Conservation (phyloP, 2,797 vertebrate genomes). For the Tragelaphus oryx region DNA sequence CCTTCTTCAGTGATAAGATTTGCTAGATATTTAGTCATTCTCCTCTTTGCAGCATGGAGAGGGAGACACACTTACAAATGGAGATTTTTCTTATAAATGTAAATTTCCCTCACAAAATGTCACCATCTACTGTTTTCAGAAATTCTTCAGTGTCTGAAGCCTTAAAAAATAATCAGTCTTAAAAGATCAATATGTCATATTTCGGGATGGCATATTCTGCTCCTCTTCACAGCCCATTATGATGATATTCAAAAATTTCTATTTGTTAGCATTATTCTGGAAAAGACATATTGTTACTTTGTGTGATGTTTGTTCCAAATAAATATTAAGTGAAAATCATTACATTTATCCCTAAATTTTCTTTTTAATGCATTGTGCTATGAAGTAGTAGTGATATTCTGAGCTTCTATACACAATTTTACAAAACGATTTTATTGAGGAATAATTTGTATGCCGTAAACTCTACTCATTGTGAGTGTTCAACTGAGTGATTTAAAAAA, state of each 20-base stretch:
- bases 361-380: not conserved
- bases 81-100: not conserved
- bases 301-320: not conserved
- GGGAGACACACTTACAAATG: not conserved
- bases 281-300: not conserved
- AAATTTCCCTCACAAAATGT: not conserved
- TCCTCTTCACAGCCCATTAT: not conserved
- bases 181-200: not conserved
- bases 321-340: not conserved
- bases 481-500: not conserved
- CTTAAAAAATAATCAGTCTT: not conserved
- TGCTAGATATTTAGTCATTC: not conserved
- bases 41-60: not conserved
- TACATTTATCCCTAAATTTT: not conserved
- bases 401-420: not conserved
- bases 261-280: not conserved
- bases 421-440: not conserved
- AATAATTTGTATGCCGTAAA: constrained; percentile 1
- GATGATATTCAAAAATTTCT: not conserved
- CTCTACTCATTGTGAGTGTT: not conserved
- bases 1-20: not conserved
- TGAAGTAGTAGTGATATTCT: not conserved
- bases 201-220: not conserved
- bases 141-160: not conserved
- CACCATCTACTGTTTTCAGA: not conserved